A percentile compares a stretch with the other conserved stretches of the same genome.
phyloP scores from a whole-genome alignment of 2,888 invertebrate species.

The Chrysolina americana region DNA sequence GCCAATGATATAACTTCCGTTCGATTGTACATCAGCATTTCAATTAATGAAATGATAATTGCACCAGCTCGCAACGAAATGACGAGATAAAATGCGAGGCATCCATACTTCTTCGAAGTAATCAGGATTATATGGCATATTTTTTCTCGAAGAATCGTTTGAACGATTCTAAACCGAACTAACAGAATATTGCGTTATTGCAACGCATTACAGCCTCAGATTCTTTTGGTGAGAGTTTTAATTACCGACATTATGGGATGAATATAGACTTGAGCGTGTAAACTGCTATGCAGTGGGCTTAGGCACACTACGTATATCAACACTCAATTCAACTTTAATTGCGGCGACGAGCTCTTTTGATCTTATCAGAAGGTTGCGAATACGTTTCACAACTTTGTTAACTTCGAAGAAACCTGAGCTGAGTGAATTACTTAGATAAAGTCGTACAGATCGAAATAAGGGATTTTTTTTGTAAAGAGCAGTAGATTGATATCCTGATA shows the following conservation, averaged over 20 bases:
- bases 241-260: conserved; percentile 5
- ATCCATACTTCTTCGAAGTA: conserved; percentile 37
- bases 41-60: conserved; percentile 58
- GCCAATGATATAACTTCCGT: conserved; percentile 26
- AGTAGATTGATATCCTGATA: no score
- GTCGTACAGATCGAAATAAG: no score
- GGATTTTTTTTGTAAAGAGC: no score
- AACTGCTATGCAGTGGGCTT: not conserved
- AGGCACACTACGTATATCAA: conserved; percentile 3
- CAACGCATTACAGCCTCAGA: conserved; percentile 1
- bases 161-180: conserved; percentile 3
- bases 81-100: conserved; percentile 50
- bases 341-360: conserved; percentile 8
- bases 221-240: conserved; percentile 17
- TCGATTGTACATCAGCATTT: conserved; percentile 42
- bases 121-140: conserved; percentile 41
- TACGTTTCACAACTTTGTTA: not conserved
- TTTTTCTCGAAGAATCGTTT: conserved; percentile 30
- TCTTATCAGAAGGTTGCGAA: not conserved
- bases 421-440: no score
- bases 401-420: not conserved
- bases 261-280: conserved; percentile 12
- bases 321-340: conserved; percentile 10
- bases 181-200: conserved; percentile 8
- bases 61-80: conserved; percentile 47